Evolutionary conservation across 2,113 vertebrate species (phyloP).

Genomic region (Dicrurus megarhynchus): DNA sequence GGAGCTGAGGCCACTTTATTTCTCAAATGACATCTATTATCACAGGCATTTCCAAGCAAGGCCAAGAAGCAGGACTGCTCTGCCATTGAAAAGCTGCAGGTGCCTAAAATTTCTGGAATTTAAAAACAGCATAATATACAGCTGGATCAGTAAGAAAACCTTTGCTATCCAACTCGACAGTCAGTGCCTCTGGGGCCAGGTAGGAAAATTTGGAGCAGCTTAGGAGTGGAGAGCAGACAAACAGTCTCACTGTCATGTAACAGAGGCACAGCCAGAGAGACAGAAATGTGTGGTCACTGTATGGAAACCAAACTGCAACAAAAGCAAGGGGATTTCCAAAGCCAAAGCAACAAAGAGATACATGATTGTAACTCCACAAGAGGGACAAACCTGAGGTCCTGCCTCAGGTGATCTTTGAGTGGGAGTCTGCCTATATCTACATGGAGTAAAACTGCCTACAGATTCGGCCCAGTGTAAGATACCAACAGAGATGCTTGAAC

Average conservation of each 20-base stretch:
- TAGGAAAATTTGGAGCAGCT: slow-evolving; percentile 17
- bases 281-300: not conserved
- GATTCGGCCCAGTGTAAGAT: not conserved
- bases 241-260: not conserved
- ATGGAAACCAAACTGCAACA: slow-evolving; percentile 1
- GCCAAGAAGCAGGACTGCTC: slow-evolving; percentile 7
- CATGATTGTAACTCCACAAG: slow-evolving; percentile 40
- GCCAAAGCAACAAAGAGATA: slow-evolving; percentile 40
- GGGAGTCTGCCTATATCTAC: not conserved
- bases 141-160: slow-evolving; percentile 22
- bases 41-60: slow-evolving; percentile 16
- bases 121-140: not conserved
- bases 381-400: slow-evolving; percentile 49
- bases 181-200: not conserved
- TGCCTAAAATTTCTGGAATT: not conserved
- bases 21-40: not conserved
- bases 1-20: not conserved
- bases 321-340: slow-evolving; percentile 3
- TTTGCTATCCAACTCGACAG: slow-evolving; percentile 17
- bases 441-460: slow-evolving; percentile 1
- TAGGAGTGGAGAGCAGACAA: slow-evolving; percentile 20
- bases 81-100: not conserved
- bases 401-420: slow-evolving; percentile 49
- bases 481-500: not conserved
- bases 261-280: slow-evolving; percentile 28